Base-by-base conservation (phyloP, 2,888 invertebrate genomes). In the Geotrupes spiniger region DNA sequence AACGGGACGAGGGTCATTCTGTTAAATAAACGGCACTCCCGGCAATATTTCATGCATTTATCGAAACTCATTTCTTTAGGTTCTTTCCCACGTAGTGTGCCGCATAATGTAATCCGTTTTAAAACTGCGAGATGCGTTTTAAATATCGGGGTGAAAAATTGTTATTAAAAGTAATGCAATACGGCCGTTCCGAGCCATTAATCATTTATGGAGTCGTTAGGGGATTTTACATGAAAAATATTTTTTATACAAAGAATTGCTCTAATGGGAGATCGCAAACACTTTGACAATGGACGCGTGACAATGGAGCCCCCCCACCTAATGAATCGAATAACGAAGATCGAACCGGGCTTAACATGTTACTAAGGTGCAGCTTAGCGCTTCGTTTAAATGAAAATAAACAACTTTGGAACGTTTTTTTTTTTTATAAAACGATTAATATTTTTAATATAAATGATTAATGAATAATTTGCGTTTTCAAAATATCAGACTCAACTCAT, bases 211-310 rank as follows among this genome's bases (percentile, higher is more conserved):
- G 51, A 49, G 41, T 63, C 63, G 63, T 63, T 63, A 63, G 59
- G 62, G 61, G 59, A 56, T 62, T 64, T 63, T 63, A 63, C 63
- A 63, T 63, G 59, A 60, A 62, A 63, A 62, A 53, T 56, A 61
- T 59, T 57, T 60, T 57, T 58, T 58, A 51, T 51, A 51, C 51
- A 55, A 47, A 54, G 57, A 58, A 58, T 56, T 52, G 52, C 49
- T 50, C 46, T 37, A 41, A 44, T 36, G 38, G 44, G 42, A 33
- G 39, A 40, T 42, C 37, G 38, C 50, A 41, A 42, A 44, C 45
- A 36, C 21, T 37, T 37, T 36, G 16, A 49, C 42, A 42, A 49
- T 33, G 42, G 33, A 49, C 37, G 10, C 38, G 29, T 39, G 42
- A 49, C 50, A 50, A 46, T 46, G 36, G 17, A 12, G 33, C 50